Evolutionary conservation across 2,888 invertebrate genomes (phyloP).

Genomic region (Agrypnus murinus): DNA sequence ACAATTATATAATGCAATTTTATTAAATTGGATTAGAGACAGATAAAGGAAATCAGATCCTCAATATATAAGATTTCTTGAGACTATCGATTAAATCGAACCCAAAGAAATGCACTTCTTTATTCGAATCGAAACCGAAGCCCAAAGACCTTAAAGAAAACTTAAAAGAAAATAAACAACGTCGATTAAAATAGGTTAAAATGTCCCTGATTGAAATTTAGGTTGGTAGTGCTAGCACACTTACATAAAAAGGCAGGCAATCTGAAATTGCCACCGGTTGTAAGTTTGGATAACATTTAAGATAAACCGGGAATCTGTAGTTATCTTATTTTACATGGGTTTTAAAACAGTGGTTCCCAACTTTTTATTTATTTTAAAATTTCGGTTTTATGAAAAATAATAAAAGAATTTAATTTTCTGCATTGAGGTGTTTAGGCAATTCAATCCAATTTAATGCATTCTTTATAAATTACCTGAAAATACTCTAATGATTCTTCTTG

Average conservation of each 20-base stretch:
- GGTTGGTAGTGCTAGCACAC: slow-evolving; percentile 13
- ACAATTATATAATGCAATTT: slow-evolving; percentile 59
- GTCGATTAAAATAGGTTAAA: background rate
- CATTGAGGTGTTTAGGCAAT: no score
- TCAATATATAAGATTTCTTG: slow-evolving; percentile 56
- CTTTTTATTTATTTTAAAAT: background rate
- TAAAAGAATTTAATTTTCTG: no score
- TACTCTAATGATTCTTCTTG: no score
- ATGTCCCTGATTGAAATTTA: background rate
- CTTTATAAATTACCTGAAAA: no score
- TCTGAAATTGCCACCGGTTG: slow-evolving; percentile 45
- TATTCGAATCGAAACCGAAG: slow-evolving; percentile 26
- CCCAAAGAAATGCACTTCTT: slow-evolving; percentile 54
- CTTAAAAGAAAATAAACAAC: background rate
- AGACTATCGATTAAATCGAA: slow-evolving; percentile 56
- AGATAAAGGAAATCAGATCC: slow-evolving; percentile 49
- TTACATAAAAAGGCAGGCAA: slow-evolving; percentile 25
- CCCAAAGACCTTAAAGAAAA: background rate
- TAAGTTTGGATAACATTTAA: slow-evolving; percentile 38
- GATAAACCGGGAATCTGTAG: slow-evolving; percentile 35
- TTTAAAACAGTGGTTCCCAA: slow-evolving; percentile 17
- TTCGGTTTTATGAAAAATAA: no score
- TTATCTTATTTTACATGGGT: slow-evolving; percentile 32
- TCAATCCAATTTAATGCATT: no score
- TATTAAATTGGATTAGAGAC: slow-evolving; percentile 57